phyloP scores from a whole-genome alignment of 30 jellyfish, hydroid and myxozoan genomes.

The Aurelia sp. region DNA sequence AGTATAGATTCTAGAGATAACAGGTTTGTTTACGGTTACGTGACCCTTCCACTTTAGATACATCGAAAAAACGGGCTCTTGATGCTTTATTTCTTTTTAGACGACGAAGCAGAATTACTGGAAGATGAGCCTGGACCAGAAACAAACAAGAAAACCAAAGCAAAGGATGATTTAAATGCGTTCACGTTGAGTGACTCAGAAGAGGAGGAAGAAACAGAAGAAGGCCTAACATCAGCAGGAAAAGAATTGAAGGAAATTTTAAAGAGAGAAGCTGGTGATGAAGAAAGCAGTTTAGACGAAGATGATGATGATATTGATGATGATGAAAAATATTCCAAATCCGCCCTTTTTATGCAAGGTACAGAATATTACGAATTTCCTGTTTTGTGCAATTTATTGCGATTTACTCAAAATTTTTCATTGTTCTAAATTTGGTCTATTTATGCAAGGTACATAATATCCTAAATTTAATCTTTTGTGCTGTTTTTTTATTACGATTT shows the following conservation, averaged over 20 bases:
- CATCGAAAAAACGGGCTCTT: no score
- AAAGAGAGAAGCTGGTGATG: slow-evolving; percentile 82
- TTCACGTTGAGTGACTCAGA: slow-evolving; percentile 74
- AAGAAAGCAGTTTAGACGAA: slow-evolving; percentile 75
- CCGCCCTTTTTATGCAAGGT: slow-evolving; percentile 96
- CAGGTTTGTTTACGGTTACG: no score
- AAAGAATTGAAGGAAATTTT: slow-evolving; percentile 88
- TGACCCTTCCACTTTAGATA: no score
- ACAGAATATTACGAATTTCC: no score
- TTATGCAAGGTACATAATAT: no score
- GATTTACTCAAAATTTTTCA: not conserved
- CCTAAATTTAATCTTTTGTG: no score
- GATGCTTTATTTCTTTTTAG: slow-evolving; percentile 18
- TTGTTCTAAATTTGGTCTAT: slow-evolving; percentile 18
- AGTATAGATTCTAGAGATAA: no score
- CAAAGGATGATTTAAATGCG: slow-evolving; percentile 91
- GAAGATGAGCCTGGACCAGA: slow-evolving; percentile 98
- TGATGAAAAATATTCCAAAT: slow-evolving; percentile 82
- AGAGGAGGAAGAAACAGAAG: slow-evolving; percentile 82
- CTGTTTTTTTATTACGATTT: not conserved
- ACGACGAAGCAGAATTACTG: slow-evolving; percentile 74
- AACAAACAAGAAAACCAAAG: slow-evolving; percentile 64
- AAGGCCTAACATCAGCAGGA: slow-evolving; percentile 82
- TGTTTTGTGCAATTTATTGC: not conserved
- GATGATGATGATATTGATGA: slow-evolving; percentile 93